Conservation (phyloP, 2,113 vertebrate genomes). For the Sarotherodon lohbergeri region DNA sequence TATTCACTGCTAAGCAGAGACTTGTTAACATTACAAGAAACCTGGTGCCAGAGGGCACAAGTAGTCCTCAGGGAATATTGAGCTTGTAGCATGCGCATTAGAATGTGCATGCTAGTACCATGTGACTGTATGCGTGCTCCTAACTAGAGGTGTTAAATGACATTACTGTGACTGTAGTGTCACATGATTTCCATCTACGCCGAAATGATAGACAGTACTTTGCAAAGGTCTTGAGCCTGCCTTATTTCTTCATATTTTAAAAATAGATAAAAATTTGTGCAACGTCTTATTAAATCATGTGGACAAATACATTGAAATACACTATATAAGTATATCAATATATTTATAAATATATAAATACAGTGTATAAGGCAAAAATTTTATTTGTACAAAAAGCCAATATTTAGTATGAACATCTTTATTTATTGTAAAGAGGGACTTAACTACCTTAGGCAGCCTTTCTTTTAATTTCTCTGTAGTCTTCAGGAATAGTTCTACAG, state of each 20-base stretch:
- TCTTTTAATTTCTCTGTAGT: background rate
- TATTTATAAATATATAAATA: background rate
- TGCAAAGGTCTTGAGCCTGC: background rate
- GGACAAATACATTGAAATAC: background rate
- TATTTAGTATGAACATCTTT: background rate
- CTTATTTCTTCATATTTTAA: background rate
- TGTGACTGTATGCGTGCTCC: background rate
- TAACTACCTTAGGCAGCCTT: background rate
- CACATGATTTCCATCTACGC: background rate
- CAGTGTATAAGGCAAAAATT: background rate
- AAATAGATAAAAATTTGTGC: background rate
- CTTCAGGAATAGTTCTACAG: background rate
- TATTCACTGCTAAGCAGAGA: background rate
- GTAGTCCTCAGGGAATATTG: background rate
- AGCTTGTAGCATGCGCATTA: slow-evolving; percentile 1
- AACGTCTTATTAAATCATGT: background rate
- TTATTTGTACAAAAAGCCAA: background rate
- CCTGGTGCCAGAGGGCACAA: background rate
- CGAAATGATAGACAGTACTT: background rate
- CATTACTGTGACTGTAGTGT: background rate
- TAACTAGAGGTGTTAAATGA: background rate
- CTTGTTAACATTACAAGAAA: background rate
- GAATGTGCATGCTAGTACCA: background rate
- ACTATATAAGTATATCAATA: background rate
- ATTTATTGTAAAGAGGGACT: background rate